Conservation (phyloP, 2,113 vertebrate genomes). For the Electrona antarctica region DNA sequence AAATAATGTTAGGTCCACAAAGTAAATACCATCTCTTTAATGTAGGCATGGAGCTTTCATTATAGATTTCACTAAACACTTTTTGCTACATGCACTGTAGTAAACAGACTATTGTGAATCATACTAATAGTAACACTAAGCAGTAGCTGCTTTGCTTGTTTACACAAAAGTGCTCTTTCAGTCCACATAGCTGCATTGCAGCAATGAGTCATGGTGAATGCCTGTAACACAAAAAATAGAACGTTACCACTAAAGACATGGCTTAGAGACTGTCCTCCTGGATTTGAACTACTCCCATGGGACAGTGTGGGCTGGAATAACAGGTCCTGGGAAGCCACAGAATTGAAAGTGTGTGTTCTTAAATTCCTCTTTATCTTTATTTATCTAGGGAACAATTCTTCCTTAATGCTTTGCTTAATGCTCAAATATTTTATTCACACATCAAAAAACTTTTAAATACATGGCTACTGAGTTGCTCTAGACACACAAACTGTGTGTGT, state of each 20-base stretch:
- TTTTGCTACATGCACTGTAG: neutral
- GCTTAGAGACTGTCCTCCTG: conserved; percentile 36
- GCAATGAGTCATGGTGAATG: neutral
- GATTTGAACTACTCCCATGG: conserved; percentile 53
- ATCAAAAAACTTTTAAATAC: too few relatives aligned
- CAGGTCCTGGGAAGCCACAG: neutral
- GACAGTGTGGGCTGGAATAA: conserved; percentile 42
- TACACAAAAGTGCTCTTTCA: neutral
- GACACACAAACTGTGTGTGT: too few relatives aligned
- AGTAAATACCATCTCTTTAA: neutral
- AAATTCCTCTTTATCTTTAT: too few relatives aligned
- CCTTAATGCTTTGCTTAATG: too few relatives aligned
- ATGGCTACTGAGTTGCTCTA: too few relatives aligned
- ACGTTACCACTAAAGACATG: conserved; percentile 33
- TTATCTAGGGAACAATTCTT: too few relatives aligned
- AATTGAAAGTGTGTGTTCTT: neutral
- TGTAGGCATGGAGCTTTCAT: neutral
- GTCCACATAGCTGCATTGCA: neutral
- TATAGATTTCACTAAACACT: neutral
- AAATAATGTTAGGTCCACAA: neutral
- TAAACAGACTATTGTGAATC: neutral
- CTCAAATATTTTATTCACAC: too few relatives aligned
- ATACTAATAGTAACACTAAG: neutral
- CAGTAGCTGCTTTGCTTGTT: neutral
- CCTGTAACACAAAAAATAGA: conserved; percentile 33